Evolutionary conservation across 2,113 vertebrate genomes (phyloP), one percentile per base, ranked within the genome.

Genomic region (Nematolebias whitei): DNA sequence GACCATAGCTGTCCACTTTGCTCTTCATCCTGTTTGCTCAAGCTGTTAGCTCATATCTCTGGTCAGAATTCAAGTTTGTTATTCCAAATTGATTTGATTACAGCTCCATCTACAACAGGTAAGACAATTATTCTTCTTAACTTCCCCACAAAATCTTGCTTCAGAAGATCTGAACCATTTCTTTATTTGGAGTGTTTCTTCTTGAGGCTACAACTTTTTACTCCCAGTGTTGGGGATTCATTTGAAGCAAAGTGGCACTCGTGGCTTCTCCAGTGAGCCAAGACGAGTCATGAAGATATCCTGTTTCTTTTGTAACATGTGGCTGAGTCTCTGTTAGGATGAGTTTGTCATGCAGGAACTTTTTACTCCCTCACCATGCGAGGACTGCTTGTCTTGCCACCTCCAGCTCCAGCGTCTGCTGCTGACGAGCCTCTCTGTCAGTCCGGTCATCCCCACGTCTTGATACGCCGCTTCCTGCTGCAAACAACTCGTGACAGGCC

Each of bases 391-490:
- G 73, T 45, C 67, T 48, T 77, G 89, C 79, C 78, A 20, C 79
- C 79, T 84, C 77, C 47, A 39, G 79, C 71, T 74, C 23, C 41
- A 45, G 41, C 23, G 12, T 68, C 60, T 32, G 59, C 49, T 20
- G 35, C 12, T 74, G 77, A 88, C 19, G 39, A 54, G 73, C 43
- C 11, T 51, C 12, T 22, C 81, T 80, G 85, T 85, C 87, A 80
- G 68, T 79, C 63, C 35, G 32, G 64, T 80, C 68, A 9, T 74
- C 68, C 16, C 11, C 14, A 0, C 14, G 47, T 71, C 72, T 63
- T 6, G 2, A 73, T 55, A 58, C 66, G 56, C 66, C 11, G 75
- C 58, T 69, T 40, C 24, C 24, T 41, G 61, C 73, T 47, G 58
- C 68, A 80, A 73, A 78, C 71, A 76, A 60, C 58, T 67, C 35